Evolutionary conservation across 2,888 invertebrate species (phyloP), one percentile per base, ranked within the genome.

Genomic region (Chalcosyrphus nemorum): DNA sequence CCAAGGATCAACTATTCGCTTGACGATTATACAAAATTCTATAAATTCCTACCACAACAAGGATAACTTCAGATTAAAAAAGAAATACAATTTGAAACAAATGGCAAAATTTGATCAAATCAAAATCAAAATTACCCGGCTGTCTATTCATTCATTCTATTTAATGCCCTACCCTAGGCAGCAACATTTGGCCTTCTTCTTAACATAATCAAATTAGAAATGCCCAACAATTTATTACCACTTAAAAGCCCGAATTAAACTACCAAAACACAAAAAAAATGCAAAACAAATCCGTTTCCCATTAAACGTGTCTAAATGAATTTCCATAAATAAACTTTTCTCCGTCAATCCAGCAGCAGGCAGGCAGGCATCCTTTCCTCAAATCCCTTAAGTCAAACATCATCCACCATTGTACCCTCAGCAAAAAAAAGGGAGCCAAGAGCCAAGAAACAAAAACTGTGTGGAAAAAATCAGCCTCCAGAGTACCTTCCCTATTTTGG

Each of bases 261-360:
- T 66, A 57, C 35, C 35, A 3, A 66, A 29, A 38, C 45, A 50
- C 24, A 75, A 68, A 43, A 35, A n/a, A 57, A 76, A 81, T 71
- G 57, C 57, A 65, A 81, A 81, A 71, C 65, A 81, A 70, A 81
- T 81, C 81, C 70, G 57, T 52, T 81, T 76, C 68, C 76, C 70
- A 81, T 81, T 81, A 81, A 76, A 76, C 56, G 70, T 57, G 76
- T 65, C 63, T 65, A 81, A 81, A 76, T 81, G 70, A 81, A 81
- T 81, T 81, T 81, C 81, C 81, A 81, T 81, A 81, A 81, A 81
- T 81, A 81, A 81, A 81, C 76, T 65, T 81, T 56, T 63, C n/a
- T n/a, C 57, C 57, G 65, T 76, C 81, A 76, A 70, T 76, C 70
- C 29, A 24, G 65, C 52, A 50, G 52, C 35, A 50, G 47, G 43